phyloP scores from a whole-genome alignment of 1,140 invertebrate genomes.

The Rhagoletis pomonella region DNA sequence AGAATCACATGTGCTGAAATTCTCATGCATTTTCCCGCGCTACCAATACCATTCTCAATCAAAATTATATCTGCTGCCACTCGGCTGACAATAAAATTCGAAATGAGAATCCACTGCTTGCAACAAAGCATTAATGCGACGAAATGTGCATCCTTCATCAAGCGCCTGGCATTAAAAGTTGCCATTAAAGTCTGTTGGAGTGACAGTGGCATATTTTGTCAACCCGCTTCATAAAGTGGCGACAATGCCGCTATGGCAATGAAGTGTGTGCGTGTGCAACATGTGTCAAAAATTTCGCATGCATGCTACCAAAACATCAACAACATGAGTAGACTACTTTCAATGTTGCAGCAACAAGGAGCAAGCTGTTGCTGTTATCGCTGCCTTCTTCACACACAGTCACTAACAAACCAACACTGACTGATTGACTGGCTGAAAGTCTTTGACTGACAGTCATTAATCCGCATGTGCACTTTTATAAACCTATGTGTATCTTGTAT shows the following conservation, averaged over 20 bases:
- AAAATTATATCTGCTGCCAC: not conserved
- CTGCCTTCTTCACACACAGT: not conserved
- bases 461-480: constrained; percentile 4
- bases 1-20: not conserved
- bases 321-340: not conserved
- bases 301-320: not conserved
- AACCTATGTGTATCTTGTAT: not conserved
- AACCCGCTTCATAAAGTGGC: constrained; percentile 8
- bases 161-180: constrained; percentile 45
- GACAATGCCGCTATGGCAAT: too few species aligned
- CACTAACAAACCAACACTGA: not conserved
- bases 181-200: constrained; percentile 27
- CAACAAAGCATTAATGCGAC: constrained; percentile 44
- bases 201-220: constrained; percentile 33
- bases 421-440: constrained; percentile 25
- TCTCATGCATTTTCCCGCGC: not conserved
- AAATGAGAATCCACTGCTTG: constrained; percentile 31
- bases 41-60: not conserved
- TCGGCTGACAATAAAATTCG: constrained; percentile 30
- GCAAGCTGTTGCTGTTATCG: not conserved
- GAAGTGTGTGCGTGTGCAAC: not conserved
- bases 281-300: constrained; percentile 22
- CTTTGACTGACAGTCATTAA: constrained; percentile 41
- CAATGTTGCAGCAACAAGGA: not conserved
- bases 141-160: constrained; percentile 49